Evolutionary conservation across 2,113 vertebrate species (phyloP), one percentile per base, ranked within the genome.

Genomic region (Scomber colias): DNA sequence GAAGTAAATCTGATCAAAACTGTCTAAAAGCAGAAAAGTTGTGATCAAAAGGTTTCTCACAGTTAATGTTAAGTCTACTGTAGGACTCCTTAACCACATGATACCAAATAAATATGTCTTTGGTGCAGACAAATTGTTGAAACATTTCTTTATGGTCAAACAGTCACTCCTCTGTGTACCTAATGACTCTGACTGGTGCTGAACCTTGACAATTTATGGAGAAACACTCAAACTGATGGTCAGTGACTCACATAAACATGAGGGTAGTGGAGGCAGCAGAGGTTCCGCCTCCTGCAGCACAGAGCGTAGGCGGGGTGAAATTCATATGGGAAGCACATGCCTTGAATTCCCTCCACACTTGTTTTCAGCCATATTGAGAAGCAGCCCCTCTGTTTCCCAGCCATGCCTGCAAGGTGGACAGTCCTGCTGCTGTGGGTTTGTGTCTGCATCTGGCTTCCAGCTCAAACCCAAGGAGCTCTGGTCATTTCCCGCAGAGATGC

Each of bases 381-480:
- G 17, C 59, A 13, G 30, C 17, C 17, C 13, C 16, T 27, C 11
- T 45, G 53, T 19, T 56, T 67, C 30, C 24, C 56, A 56, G 82
- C 48, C 63, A 87, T 90, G 91, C 49, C 68, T 55, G 66, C 6
- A 4, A 17, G 75, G 44, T 84, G 89, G 87, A 83, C 45, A 61
- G 24, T 71, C 21, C 53, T 90, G 71, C 71, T 92, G 79, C 57
- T 88, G 53, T 80, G 71, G 83, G 12, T 71, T 31, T 91, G 82
- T n/a, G 17, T 84, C 40, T 79, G 55, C 63, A 40, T 84, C 61
- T 63, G 66, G 51, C 30, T 85, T 56, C 71, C 81, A 27, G 69
- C 62, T 54, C 79, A 72, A 51, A 72, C 4, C 13, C 44, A 31
- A 15, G 86, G 83, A 60, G 78, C 73, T 54, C 57, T 89, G 61